Evolutionary conservation across 2,113 vertebrate species (phyloP).

Genomic region (Mohoua ochrocephala): DNA sequence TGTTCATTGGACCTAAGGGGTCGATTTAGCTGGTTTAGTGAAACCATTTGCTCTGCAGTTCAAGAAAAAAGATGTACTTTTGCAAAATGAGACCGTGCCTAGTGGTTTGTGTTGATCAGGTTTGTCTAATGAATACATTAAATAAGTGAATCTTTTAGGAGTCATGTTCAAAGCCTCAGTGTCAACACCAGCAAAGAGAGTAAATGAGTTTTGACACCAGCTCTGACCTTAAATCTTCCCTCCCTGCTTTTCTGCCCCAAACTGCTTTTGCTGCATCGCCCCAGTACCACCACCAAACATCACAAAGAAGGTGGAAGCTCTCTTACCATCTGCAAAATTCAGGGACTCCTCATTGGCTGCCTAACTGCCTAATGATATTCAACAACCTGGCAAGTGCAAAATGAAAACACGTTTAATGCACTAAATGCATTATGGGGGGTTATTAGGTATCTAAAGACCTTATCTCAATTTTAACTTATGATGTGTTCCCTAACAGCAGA

Average conservation of each 20-base stretch:
- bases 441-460: slow-evolving; percentile 16
- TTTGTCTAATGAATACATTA: neutral
- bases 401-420: neutral
- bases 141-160: neutral
- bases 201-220: neutral
- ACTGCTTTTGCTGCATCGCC: neutral
- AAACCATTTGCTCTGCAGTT: slow-evolving; percentile 31
- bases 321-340: neutral
- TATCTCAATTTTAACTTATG: neutral
- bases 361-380: neutral
- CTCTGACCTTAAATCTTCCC: neutral
- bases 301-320: neutral
- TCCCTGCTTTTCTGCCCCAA: neutral
- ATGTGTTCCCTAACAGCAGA: neutral
- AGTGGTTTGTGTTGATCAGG: neutral
- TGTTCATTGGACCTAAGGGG: slow-evolving; percentile 40
- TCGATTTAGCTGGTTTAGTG: slow-evolving; percentile 42
- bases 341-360: neutral
- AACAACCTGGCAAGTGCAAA: neutral
- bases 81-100: neutral
- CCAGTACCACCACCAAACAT: neutral
- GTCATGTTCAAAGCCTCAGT: neutral
- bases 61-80: neutral
- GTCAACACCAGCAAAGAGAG: neutral
- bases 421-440: neutral